Percentiles rank a stretch among this genome's conserved stretches.
Evolutionary conservation across 2,113 vertebrate species (phyloP).

Genomic region (Ifrita kowaldi): DNA sequence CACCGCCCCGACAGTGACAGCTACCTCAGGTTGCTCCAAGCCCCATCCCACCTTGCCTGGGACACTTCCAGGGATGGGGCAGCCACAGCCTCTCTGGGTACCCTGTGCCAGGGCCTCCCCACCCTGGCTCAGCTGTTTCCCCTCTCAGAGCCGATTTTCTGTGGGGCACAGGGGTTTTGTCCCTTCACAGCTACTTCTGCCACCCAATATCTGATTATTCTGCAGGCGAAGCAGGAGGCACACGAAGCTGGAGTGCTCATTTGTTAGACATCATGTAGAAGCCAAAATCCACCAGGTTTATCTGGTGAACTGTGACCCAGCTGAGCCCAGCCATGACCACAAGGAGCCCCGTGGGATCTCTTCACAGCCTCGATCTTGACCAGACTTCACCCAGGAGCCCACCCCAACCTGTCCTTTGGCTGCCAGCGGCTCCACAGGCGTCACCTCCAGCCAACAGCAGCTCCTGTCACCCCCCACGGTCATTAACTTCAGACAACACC

Average conservation of each 20-base stretch:
- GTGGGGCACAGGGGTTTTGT: background rate
- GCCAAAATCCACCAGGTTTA: background rate
- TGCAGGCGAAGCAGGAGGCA: background rate
- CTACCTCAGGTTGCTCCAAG: background rate
- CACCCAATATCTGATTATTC: rapidly evolving
- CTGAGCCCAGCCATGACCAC: background rate
- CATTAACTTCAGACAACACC: background rate
- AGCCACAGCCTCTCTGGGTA: background rate
- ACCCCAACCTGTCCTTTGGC: background rate
- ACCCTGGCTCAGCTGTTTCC: background rate
- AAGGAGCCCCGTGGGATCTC: rapidly evolving
- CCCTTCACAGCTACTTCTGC: background rate
- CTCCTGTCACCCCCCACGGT: background rate
- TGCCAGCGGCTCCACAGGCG: background rate
- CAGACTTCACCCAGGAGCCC: background rate
- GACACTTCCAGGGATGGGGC: background rate
- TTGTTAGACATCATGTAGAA: background rate
- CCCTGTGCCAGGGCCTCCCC: background rate
- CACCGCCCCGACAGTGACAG: rapidly evolving
- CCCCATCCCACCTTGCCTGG: background rate
- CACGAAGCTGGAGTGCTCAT: background rate
- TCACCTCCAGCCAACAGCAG: background rate
- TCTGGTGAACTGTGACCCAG: background rate
- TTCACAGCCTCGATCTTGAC: rapidly evolving
- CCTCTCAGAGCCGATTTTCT: background rate